phyloP scores from a whole-genome alignment of 2,113 vertebrate species.

The Willisornis vidua region DNA sequence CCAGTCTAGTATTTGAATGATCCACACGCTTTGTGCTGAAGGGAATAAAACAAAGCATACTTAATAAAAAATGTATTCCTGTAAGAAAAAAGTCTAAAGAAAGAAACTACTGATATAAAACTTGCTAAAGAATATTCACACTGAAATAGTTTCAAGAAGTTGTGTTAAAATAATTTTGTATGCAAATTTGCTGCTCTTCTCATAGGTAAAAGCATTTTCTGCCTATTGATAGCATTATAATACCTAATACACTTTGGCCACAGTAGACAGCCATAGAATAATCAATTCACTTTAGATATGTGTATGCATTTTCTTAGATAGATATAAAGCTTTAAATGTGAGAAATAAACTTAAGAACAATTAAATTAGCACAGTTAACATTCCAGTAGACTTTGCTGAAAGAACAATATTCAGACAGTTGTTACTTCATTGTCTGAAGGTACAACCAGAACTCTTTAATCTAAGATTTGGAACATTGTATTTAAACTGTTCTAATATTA shows the following conservation, averaged over 20 bases:
- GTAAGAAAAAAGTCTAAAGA: neutral
- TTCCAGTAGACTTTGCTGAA: neutral
- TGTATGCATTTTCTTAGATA: neutral
- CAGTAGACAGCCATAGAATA: neutral
- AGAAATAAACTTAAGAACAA: neutral
- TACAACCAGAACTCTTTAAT: neutral
- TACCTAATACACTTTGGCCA: neutral
- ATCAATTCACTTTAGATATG: neutral
- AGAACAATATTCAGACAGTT: neutral
- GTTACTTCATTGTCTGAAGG: neutral
- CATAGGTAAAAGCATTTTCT: neutral
- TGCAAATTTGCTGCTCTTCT: neutral
- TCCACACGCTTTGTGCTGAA: constrained; percentile 89
- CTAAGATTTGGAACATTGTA: fast-evolving
- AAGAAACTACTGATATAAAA: neutral
- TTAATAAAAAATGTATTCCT: neutral
- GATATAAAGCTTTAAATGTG: neutral
- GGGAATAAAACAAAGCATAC: constrained; percentile 42
- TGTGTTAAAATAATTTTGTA: neutral
- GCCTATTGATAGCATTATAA: neutral
- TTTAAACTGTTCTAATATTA: neutral
- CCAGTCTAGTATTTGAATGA: constrained; percentile 90
- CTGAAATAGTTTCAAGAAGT: neutral
- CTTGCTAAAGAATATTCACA: neutral
- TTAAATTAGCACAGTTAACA: neutral